These are phyloP conservation scores for Hemiscyllium ocellatum DNA, from an alignment of 2,113 vertebrate genomes.

Conservation along the genomic window DNA sequence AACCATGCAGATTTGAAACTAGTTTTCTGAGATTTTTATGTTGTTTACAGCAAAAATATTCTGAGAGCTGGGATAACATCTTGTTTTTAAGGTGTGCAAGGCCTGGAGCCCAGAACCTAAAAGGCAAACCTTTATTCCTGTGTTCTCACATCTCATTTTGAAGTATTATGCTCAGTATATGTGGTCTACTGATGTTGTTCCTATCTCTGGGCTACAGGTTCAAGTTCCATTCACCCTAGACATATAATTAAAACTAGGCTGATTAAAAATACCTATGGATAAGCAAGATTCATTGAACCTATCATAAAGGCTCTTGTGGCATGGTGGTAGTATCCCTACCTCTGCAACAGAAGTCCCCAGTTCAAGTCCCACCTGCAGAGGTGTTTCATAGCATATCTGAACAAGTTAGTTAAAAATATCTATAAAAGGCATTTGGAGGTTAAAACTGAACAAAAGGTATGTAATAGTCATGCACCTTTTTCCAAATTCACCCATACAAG, in stretches of 20 bases:
- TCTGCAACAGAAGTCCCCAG: too few relatives aligned
- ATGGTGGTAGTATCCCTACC: too few relatives aligned
- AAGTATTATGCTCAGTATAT: neutral
- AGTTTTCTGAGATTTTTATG: neutral
- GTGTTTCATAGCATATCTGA: too few relatives aligned
- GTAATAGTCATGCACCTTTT: conserved; percentile 90
- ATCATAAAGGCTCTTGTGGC: too few relatives aligned
- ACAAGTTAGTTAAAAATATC: too few relatives aligned
- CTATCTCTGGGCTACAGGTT: too few relatives aligned
- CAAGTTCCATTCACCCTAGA: too few relatives aligned
- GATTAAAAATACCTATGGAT: too few relatives aligned
- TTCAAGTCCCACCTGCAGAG: too few relatives aligned
- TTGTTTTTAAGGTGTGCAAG: conserved; percentile 92
- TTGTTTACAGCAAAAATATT: conserved; percentile 88
- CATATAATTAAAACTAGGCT: too few relatives aligned
- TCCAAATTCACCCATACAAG: conserved; percentile 88
- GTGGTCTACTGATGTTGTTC: too few relatives aligned
- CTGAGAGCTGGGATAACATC: conserved; percentile 99
- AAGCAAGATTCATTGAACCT: too few relatives aligned
- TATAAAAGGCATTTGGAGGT: conserved; percentile 51
- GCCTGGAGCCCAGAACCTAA: conserved; percentile 98
- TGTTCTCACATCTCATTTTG: conserved; percentile 86
- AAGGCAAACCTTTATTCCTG: conserved; percentile 98
- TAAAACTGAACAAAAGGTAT: conserved; percentile 90
- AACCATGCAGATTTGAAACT: conserved; percentile 2